Percentiles rank a stretch among this genome's conserved stretches.
Evolutionary conservation across 1,140 invertebrate genomes (phyloP).

Genomic region (Zaprionus inermis): DNA sequence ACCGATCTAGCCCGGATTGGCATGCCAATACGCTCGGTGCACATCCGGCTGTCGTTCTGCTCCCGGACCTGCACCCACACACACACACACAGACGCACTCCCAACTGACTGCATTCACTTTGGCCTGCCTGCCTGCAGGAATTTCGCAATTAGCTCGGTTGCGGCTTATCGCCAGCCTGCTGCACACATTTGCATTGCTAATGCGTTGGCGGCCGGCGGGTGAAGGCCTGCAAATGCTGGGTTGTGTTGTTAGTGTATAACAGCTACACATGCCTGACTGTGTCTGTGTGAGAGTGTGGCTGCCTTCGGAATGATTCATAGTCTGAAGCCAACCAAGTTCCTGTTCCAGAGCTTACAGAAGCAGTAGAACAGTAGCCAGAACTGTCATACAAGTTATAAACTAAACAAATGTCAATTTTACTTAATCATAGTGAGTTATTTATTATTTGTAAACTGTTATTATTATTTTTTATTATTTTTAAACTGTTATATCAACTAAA

Average conservation of each 20-base stretch:
- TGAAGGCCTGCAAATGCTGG: slow-evolving; percentile 21
- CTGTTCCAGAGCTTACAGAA: background rate
- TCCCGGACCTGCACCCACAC: slow-evolving; percentile 65
- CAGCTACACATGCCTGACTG: background rate
- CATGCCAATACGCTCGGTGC: background rate
- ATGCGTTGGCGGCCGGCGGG: slow-evolving; percentile 8
- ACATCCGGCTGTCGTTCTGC: slow-evolving; percentile 50
- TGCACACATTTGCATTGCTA: slow-evolving; percentile 54
- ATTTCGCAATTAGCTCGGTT: slow-evolving; percentile 73
- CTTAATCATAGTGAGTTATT: too few species aligned
- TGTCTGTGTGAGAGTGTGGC: background rate
- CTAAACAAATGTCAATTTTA: background rate
- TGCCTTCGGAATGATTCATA: background rate
- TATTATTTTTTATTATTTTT: background rate
- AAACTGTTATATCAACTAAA: background rate
- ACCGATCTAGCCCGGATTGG: slow-evolving; percentile 1
- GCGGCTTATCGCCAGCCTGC: slow-evolving; percentile 52
- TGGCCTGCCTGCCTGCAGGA: slow-evolving; percentile 66
- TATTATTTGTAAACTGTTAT: background rate
- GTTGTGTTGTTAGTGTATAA: slow-evolving; percentile 14
- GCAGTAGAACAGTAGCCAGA: background rate
- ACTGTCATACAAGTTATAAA: background rate
- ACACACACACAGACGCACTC: background rate
- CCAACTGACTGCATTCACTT: slow-evolving; percentile 53
- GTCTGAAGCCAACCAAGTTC: too few species aligned